phyloP scores from a whole-genome alignment of 2,113 vertebrate genomes.

The Psephotus haematonotus region DNA sequence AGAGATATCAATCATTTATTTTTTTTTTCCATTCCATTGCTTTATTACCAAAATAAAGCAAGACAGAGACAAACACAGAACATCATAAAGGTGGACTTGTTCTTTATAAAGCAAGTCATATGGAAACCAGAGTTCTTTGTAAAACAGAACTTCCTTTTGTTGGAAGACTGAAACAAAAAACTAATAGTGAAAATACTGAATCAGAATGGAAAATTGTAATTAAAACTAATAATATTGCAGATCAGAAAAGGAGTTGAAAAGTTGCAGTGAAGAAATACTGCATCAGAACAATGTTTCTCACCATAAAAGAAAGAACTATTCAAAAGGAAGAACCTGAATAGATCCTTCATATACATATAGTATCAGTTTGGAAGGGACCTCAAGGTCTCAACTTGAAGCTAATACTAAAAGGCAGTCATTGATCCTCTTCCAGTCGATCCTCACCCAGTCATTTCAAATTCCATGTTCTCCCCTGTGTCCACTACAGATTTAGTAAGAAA shows the following conservation, averaged over 20 bases:
- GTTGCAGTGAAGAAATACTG: background rate
- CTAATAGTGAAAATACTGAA: background rate
- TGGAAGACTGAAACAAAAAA: background rate
- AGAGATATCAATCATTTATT: background rate
- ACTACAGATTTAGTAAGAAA: background rate
- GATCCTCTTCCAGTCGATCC: rapidly evolving
- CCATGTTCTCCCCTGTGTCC: background rate
- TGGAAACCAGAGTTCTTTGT: background rate
- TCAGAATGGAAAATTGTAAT: background rate
- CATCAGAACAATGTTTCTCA: background rate
- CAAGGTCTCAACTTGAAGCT: background rate
- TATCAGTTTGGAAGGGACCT: background rate
- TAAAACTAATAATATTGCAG: background rate
- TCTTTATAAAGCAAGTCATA: background rate
- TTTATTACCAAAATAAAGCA: background rate
- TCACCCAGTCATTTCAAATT: background rate
- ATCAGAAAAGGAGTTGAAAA: background rate
- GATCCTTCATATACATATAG: background rate
- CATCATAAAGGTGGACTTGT: background rate
- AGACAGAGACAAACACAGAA: background rate
- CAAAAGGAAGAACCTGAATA: background rate
- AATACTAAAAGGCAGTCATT: background rate
- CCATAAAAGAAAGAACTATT: background rate
- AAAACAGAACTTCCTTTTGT: background rate
- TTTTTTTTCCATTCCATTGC: background rate